These are phyloP conservation scores for Drosophila borborema DNA, from an alignment of 2,888 invertebrate genomes.

Conservation along the genomic window DNA sequence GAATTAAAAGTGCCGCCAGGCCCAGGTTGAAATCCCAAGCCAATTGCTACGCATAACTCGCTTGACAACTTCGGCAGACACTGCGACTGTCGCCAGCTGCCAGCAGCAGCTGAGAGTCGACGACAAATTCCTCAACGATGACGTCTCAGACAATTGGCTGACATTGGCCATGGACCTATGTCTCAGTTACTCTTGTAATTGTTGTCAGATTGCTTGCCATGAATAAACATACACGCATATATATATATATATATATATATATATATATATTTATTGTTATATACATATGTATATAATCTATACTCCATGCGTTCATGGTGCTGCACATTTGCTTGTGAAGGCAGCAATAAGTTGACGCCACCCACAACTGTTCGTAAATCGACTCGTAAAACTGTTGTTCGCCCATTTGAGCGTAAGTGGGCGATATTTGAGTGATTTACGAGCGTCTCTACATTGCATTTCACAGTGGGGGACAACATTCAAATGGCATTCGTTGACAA, in stretches of 20 bases:
- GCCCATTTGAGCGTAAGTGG: constrained; percentile 46
- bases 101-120: constrained; percentile 25
- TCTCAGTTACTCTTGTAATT: constrained; percentile 41
- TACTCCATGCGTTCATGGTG: constrained; percentile 39
- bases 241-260: neutral
- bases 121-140: constrained; percentile 69
- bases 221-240: neutral
- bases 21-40: constrained; percentile 21
- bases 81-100: constrained; percentile 39
- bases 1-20: constrained; percentile 59
- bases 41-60: constrained; percentile 55
- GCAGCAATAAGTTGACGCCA: constrained; percentile 60
- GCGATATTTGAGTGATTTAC: constrained; percentile 74
- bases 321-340: constrained; percentile 50
- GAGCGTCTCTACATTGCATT: constrained; percentile 65
- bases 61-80: constrained; percentile 76
- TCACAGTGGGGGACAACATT: constrained; percentile 65
- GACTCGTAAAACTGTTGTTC: constrained; percentile 46
- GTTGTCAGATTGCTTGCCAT: constrained; percentile 28
- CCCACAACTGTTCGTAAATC: constrained; percentile 60
- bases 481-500: constrained; percentile 68
- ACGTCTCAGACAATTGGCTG: constrained; percentile 66
- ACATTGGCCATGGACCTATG: constrained; percentile 59
- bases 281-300: neutral
- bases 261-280: neutral